Base-by-base conservation (phyloP, 2,888 invertebrate genomes). In the Alloscopus bannaensis region DNA sequence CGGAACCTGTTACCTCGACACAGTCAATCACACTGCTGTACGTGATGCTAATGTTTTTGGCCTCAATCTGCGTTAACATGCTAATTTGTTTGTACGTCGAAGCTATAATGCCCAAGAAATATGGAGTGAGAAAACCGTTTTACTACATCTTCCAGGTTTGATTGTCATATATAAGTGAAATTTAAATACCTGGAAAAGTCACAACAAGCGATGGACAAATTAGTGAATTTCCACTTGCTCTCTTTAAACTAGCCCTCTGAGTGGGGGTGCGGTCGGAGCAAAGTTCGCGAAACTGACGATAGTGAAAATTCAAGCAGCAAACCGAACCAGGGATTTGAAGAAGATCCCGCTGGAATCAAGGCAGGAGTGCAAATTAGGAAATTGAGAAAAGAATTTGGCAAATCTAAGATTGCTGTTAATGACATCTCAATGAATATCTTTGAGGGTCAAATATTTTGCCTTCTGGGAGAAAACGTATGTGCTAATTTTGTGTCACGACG, bases 381-480 rank as follows among this genome's bases (percentile, higher is more conserved):
- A 36, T 81, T 88, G 47, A 77, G 81, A 28, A 88, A 88, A 81
- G 75, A 75, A 50, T 81, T 80, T 72, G 83, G 76, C 6, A 4
- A 86, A 3, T 88, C 88, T 87, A 89, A 88, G 86, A 87, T 89
- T 4, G 95, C 93, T 18, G 92, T 97, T 0, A 90, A 92, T 85
- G 90, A 92, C 80, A 90, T 96, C 31, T 91, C 91, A 11, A 88
- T 97, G 87, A 92, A 93, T 81, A 93, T 96, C 87, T 94, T 93
- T 86, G 91, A 93, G 86, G 94, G 94, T 0, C 94, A 95, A 88
- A 95, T 97, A 50, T 96, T 95, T 0, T 94, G 94, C 0, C 89
- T 97, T 20, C 89, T 97, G 18, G 97, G 97, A 0, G 13, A 68
- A 20, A 62, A 62, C 24, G 59, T 26, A 57, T 29, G 4, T 29